Evolutionary conservation across 2,113 vertebrate species (phyloP).

Genomic region (Trichechus manatus): DNA sequence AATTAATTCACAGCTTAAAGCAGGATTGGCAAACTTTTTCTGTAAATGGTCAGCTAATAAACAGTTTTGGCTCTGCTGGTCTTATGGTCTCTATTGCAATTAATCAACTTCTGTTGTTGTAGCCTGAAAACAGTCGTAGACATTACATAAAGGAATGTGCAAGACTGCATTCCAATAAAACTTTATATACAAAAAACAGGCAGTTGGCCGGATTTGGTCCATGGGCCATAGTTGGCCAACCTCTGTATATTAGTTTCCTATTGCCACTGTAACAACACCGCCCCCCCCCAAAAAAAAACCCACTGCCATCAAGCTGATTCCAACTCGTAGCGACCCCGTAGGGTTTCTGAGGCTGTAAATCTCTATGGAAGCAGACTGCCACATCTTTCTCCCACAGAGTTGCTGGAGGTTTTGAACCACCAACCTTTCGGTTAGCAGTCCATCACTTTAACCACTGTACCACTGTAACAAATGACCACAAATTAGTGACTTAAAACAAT

Average conservation of each 20-base stretch:
- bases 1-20: constrained; percentile 63
- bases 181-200: constrained; percentile 61
- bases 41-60: background rate
- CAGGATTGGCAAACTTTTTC: constrained; percentile 41
- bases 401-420: no score
- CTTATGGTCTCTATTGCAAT: background rate
- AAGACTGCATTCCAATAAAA: constrained; percentile 45
- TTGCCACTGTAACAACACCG: background rate
- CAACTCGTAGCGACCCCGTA: no score
- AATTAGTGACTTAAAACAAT: no score
- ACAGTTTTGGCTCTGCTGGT: constrained; percentile 4
- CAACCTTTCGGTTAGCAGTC: no score
- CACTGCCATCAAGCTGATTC: no score
- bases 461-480: no score
- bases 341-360: no score
- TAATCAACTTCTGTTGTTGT: background rate
- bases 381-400: no score
- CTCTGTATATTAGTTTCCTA: background rate
- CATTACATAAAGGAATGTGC: background rate
- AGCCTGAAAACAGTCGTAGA: background rate
- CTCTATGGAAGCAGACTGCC: no score
- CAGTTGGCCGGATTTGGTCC: background rate
- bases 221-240: background rate
- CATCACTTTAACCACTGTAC: no score
- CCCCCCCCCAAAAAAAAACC: no score